These are phyloP conservation scores for Nymphalis io DNA, from an alignment of 1,140 invertebrate species.

Conservation along the genomic window DNA sequence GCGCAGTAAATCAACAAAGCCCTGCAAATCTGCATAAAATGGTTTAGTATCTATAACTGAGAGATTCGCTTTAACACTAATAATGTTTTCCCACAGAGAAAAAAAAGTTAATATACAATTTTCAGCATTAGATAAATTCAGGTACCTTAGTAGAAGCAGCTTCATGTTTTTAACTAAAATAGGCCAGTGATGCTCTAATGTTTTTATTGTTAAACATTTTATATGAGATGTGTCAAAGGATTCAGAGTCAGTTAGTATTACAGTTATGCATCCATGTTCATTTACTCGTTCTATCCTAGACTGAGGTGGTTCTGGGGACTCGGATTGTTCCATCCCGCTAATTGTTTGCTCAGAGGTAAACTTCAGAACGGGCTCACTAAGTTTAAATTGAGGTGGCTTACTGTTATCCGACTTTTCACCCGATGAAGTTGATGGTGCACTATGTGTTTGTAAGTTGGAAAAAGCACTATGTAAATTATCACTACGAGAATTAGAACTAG, in stretches of 20 bases:
- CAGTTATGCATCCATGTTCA: slow-evolving; percentile 83
- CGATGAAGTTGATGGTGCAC: slow-evolving; percentile 64
- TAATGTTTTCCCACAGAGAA: slow-evolving; percentile 93
- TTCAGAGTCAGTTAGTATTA: slow-evolving; percentile 88
- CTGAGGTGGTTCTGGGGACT: slow-evolving; percentile 59
- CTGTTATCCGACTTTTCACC: slow-evolving; percentile 48
- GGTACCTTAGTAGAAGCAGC: slow-evolving; percentile 80
- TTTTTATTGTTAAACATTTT: slow-evolving; percentile 92
- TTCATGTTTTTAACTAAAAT: slow-evolving; percentile 86
- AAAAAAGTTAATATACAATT: slow-evolving; percentile 90
- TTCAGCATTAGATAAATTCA: slow-evolving; percentile 82
- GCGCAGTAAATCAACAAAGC: slow-evolving; percentile 87
- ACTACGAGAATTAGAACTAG: slow-evolving; percentile 59
- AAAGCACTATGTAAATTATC: slow-evolving; percentile 71
- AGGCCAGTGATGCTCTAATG: slow-evolving; percentile 91
- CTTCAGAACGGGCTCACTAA: slow-evolving; percentile 72
- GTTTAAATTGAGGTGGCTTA: slow-evolving; percentile 58
- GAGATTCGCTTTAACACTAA: slow-evolving; percentile 94
- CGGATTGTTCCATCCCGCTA: slow-evolving; percentile 50
- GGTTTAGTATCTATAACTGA: slow-evolving; percentile 93
- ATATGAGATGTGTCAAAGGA: slow-evolving; percentile 90
- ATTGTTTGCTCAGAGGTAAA: slow-evolving; percentile 51
- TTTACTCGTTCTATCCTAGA: slow-evolving; percentile 69
- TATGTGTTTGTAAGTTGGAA: slow-evolving; percentile 73
- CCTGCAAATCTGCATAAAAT: slow-evolving; percentile 91